Conservation (phyloP, 2,888 invertebrate genomes). For the Crioceris asparagi region DNA sequence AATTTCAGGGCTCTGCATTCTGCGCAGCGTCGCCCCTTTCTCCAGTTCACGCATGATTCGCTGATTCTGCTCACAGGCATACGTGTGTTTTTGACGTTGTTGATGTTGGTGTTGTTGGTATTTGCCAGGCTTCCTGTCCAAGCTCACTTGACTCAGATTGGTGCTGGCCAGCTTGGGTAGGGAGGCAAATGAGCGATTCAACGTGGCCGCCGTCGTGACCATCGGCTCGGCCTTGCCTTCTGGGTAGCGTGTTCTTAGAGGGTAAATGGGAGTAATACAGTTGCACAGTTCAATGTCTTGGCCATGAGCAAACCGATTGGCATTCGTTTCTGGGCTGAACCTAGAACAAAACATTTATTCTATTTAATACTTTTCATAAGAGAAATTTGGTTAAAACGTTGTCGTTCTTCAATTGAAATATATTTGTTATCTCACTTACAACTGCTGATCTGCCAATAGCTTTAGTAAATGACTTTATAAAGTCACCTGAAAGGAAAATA, state of each 20-base stretch:
- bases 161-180: slow-evolving; percentile 30
- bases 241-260: slow-evolving; percentile 24
- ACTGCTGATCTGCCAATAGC: too few relatives aligned
- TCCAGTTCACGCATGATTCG: slow-evolving; percentile 11
- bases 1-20: slow-evolving; percentile 35
- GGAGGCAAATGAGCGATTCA: slow-evolving; percentile 29
- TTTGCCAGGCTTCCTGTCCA: slow-evolving; percentile 34
- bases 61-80: slow-evolving; percentile 3
- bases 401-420: too few relatives aligned
- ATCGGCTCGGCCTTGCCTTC: slow-evolving; percentile 22
- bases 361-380: too few relatives aligned
- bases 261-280: slow-evolving; percentile 26
- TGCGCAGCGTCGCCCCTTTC: slow-evolving; percentile 18
- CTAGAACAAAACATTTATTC: slow-evolving; percentile 15
- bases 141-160: slow-evolving; percentile 37
- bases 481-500: too few relatives aligned
- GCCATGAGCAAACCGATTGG: slow-evolving; percentile 20
- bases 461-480: too few relatives aligned
- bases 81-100: slow-evolving; percentile 36
- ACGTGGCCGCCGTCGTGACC: slow-evolving; percentile 25
- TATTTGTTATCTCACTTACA: too few relatives aligned
- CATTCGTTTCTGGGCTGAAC: slow-evolving; percentile 27
- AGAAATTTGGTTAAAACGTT: too few relatives aligned
- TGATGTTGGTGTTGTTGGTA: slow-evolving; percentile 36
- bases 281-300: slow-evolving; percentile 34